Evolutionary conservation across 1,140 invertebrate species (phyloP), one percentile per base, ranked within the genome.

Genomic region (Drosophila biarmipes): DNA sequence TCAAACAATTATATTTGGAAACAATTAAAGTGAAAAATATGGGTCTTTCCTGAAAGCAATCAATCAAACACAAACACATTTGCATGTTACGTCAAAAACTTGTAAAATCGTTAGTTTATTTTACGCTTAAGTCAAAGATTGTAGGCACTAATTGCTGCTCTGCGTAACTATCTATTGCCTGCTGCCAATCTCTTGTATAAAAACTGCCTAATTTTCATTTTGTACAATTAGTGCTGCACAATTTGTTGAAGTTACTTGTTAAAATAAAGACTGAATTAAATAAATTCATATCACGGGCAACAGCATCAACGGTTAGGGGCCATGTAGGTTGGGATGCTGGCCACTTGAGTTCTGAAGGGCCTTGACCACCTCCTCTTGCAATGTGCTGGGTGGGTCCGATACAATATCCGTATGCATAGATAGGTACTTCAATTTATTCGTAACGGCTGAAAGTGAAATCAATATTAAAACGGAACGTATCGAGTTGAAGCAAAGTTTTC

Each of bases 381-480:
- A 93, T 63, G 95, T 94, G 79, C 95, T 94, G 12, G 98, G 98
- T 62, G 91, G 91, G 92, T 97, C 96, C 48, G 97, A 96, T 52
- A 99, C 93, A 82, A 99, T 98, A 90, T 98, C 98, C 34, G 98
- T 99, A 37, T 96, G 95, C 78, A 97, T 98, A 91, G 97, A 98
- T 59, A 99, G 93, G 91, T 97, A 95, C 72, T 96, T 95, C 78
- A 99, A 93, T 24, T 98, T 97, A 93, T 98, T 98, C 55, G 98
- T 94, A 76, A 98, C 98, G 92, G 96, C 98, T 98, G 35, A 52
- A 51, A 51, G 46, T 14, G 24, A 17, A 58, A 17, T n/a, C 10
- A 40, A 56, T 1, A 15, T 21, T 29, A 21, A 43, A 10, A 0
- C 1, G 8, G 2, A 2, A 8, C 29, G 8, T 2, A 10, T 38